Conservation (phyloP, 2,797 vertebrate species). For the Chelonia mydas region DNA sequence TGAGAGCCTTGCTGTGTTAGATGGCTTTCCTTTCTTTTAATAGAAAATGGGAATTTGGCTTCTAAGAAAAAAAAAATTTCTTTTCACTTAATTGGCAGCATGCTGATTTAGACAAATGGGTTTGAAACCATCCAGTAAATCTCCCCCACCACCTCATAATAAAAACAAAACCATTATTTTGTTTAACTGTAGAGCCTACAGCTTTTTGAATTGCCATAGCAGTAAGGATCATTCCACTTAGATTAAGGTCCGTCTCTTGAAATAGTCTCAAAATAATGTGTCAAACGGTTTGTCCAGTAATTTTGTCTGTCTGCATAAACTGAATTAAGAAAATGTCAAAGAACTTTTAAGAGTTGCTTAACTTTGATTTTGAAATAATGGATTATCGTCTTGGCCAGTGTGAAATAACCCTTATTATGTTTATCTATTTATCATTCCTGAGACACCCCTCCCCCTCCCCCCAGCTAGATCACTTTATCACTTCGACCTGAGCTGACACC, state of each 20-base stretch:
- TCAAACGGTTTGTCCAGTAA: background rate
- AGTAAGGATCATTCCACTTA: background rate
- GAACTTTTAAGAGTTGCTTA: background rate
- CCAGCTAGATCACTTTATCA: background rate
- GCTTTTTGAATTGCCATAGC: background rate
- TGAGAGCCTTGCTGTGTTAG: background rate
- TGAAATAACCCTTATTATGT: background rate
- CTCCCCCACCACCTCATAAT: background rate
- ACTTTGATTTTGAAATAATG: background rate
- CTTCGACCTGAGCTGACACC: background rate
- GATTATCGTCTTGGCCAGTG: background rate
- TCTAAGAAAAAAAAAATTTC: rapidly evolving
- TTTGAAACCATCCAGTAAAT: background rate
- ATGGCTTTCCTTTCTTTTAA: background rate
- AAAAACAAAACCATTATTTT: background rate
- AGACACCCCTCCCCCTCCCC: background rate
- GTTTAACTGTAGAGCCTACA: background rate
- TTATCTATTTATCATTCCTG: background rate
- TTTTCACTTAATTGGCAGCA: background rate
- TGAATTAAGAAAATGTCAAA: background rate
- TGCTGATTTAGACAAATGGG: background rate
- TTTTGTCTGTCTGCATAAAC: background rate
- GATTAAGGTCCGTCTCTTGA: background rate
- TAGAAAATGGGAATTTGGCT: background rate
- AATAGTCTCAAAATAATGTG: background rate